Base-by-base conservation (phyloP, 2,888 invertebrate species). In the Hypolimnas misippus region DNA sequence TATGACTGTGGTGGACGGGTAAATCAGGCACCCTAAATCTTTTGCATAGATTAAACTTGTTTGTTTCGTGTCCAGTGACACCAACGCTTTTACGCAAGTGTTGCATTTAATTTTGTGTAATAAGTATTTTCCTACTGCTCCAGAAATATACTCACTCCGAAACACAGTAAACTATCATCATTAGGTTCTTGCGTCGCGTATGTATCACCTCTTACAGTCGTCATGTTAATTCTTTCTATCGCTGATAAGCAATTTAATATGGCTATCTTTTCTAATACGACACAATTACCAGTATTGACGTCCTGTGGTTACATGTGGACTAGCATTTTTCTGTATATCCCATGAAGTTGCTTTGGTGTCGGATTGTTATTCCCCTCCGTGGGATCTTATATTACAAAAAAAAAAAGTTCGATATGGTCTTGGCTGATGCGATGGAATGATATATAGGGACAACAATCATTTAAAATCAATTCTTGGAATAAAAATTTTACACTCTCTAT, bases 341-440 rank as follows among this genome's bases (percentile, higher is more conserved):
- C 14, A 14, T 14, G 5, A 40, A 40, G 16, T 14, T 40, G 40
- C n/a, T 40, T 40, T 6, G 40, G 16, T 14, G 40, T 54, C 16
- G 56, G 57, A 42, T 51, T 56, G 53, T 63, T 56, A 29, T 51
- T 57, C 42, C 14, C 65, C 59, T 33, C 69, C 64, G 10, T 68
- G 66, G 12, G 65, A 50, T 29, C 70, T 31, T 17, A 69, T 57
- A 14, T 61, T 55, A 3, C 67, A 55, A 33, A 67, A 68, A 33
- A 67, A 68, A 16, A 70, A 55, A 68, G 16, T 35, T 70, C 70
- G 0, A 70, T 17, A 31, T 70, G 70, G 46, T 69, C 67, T 53
- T 69, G 69, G 29, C 65, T 65, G 5, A 63, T 6, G 46, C 64
- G 63, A 51, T 67, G 62, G 5, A 53, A 29, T 8, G 35, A 25